These are phyloP conservation scores for Falco novaeseelandiae DNA, from an alignment of 2,797 vertebrate genomes.

Conservation along the genomic window DNA sequence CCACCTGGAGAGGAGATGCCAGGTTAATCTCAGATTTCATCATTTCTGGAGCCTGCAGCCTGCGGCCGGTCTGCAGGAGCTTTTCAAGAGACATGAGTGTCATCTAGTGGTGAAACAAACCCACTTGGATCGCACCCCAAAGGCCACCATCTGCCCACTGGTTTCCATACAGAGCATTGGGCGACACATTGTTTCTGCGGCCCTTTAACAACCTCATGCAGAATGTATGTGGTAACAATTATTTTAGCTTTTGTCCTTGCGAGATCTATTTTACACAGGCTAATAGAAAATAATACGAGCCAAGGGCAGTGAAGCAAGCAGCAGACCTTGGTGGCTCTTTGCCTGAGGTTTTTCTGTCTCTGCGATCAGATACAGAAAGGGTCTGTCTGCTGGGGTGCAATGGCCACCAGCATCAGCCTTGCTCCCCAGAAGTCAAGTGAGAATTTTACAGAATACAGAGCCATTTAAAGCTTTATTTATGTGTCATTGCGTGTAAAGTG, in stretches of 20 bases:
- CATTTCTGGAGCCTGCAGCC: neutral
- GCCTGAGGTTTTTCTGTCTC: neutral
- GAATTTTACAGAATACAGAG: neutral
- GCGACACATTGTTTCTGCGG: neutral
- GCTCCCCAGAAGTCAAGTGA: neutral
- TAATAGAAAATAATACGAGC: neutral
- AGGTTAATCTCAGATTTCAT: neutral
- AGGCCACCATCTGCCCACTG: neutral
- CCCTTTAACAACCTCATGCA: neutral
- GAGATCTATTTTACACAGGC: neutral
- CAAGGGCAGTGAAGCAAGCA: neutral
- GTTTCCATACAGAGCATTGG: neutral
- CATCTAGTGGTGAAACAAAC: constrained; percentile 35
- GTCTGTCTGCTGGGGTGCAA: neutral
- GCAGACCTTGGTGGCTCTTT: neutral
- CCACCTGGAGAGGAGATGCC: neutral
- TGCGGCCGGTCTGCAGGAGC: neutral
- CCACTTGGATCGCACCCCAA: neutral
- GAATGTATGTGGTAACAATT: neutral
- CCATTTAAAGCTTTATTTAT: neutral
- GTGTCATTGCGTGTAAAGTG: neutral
- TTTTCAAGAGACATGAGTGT: neutral
- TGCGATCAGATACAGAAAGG: neutral
- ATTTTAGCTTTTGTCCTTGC: neutral
- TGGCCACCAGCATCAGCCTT: neutral